Conservation (phyloP, 2,113 vertebrate species). For the Marcusenius ussheri region DNA sequence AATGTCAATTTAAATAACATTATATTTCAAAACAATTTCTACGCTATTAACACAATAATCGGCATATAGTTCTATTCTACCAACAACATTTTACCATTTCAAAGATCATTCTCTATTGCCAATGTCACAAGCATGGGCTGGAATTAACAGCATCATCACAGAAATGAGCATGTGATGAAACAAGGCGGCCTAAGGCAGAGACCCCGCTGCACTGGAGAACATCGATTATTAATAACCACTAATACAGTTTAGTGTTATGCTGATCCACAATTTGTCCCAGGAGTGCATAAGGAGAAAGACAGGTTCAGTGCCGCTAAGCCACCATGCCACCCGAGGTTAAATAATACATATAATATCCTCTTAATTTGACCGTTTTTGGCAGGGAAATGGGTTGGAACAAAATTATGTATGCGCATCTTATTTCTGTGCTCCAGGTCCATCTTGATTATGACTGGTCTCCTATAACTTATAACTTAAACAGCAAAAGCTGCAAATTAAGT, state of each 20-base stretch:
- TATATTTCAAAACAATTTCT: not conserved
- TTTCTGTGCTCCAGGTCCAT: not conserved
- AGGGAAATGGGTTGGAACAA: not conserved
- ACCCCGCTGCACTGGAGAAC: not conserved
- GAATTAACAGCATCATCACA: not conserved
- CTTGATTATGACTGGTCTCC: not conserved
- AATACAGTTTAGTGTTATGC: not conserved
- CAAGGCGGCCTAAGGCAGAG: not conserved
- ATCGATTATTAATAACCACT: not conserved
- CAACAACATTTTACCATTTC: not conserved
- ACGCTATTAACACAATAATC: not conserved
- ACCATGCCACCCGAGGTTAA: not conserved
- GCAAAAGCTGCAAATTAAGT: not conserved
- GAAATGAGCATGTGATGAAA: not conserved
- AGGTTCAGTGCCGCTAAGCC: not conserved
- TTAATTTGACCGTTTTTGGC: not conserved
- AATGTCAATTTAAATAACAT: not conserved
- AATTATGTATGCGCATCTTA: not conserved
- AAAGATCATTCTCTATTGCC: not conserved
- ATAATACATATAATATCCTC: not conserved
- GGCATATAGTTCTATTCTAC: not conserved
- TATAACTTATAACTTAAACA: not conserved
- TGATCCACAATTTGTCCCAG: not conserved
- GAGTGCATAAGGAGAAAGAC: not conserved
- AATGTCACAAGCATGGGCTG: not conserved